Percentiles rank a stretch among this genome's conserved stretches.
These are phyloP conservation scores for Drosophila fulvimacula DNA, from an alignment of 2,888 invertebrate species.

Conservation along the genomic window DNA sequence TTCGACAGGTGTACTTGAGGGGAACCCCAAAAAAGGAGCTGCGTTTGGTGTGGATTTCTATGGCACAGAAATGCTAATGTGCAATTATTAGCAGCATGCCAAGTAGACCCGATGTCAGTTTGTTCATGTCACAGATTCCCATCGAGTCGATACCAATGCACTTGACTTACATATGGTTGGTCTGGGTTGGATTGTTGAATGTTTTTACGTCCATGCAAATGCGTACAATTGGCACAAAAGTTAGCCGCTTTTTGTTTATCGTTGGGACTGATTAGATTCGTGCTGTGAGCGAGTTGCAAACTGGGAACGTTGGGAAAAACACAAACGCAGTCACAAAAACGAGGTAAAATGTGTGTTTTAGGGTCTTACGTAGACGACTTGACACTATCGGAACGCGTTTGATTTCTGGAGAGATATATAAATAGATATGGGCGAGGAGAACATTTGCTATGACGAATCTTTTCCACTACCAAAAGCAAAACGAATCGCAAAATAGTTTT, in stretches of 20 bases:
- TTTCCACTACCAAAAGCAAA: neutral
- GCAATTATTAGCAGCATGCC: slow-evolving; percentile 50
- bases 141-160: slow-evolving; percentile 14
- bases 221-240: slow-evolving; percentile 7
- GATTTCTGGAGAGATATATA: slow-evolving; percentile 39
- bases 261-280: slow-evolving; percentile 50
- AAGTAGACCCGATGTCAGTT: slow-evolving; percentile 19
- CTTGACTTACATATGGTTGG: slow-evolving; percentile 35
- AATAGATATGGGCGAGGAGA: slow-evolving; percentile 35
- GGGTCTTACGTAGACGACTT: slow-evolving; percentile 38
- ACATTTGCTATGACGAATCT: slow-evolving; percentile 45
- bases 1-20: slow-evolving; percentile 32
- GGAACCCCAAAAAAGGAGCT: slow-evolving; percentile 38
- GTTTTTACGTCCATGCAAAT: slow-evolving; percentile 36
- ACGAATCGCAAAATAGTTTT: slow-evolving; percentile 14
- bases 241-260: slow-evolving; percentile 34
- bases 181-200: slow-evolving; percentile 18
- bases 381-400: slow-evolving; percentile 38
- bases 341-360: slow-evolving; percentile 18
- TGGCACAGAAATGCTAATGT: slow-evolving; percentile 59
- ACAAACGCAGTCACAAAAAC: slow-evolving; percentile 17
- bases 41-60: slow-evolving; percentile 21
- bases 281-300: slow-evolving; percentile 1
- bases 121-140: slow-evolving; percentile 12
- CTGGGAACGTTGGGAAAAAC: slow-evolving; percentile 29